Percentiles rank a stretch among this genome's conserved stretches.
These are phyloP conservation scores for Istiophorus platypterus DNA, from an alignment of 2,113 vertebrate genomes.

Conservation along the genomic window DNA sequence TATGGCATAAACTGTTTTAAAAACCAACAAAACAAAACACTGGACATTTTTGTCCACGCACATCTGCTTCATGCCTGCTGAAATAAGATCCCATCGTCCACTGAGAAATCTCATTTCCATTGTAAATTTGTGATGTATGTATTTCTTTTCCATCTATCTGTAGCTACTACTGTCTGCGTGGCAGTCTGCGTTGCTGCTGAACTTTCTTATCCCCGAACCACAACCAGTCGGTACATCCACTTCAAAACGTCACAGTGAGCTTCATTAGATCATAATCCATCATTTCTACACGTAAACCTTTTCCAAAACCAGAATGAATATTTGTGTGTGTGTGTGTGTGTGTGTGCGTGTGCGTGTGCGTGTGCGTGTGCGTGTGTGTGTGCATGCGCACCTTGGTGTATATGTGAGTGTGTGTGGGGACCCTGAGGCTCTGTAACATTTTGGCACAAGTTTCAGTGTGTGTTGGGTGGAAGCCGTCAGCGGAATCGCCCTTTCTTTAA, in stretches of 20 bases:
- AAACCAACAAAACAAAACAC: conserved; percentile 31
- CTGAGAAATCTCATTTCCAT: conserved; percentile 37
- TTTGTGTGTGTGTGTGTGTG: conserved; percentile 25
- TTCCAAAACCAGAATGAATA: conserved; percentile 43
- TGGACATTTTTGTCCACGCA: conserved; percentile 21
- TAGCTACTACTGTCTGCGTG: conserved; percentile 52
- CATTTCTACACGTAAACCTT: conserved; percentile 38
- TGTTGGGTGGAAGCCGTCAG: conserved; percentile 62
- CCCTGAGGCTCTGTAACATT: conserved; percentile 67
- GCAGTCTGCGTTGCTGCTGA: conserved; percentile 51
- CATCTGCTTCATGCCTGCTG: conserved; percentile 35
- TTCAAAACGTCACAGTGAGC: conserved; percentile 53
- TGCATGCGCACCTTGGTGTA: neutral
- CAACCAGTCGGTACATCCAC: conserved; percentile 44
- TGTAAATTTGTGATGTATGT: conserved; percentile 46
- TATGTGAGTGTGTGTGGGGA: too few species aligned
- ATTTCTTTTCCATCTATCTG: conserved; percentile 35
- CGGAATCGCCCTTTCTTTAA: conserved; percentile 69
- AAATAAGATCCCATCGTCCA: conserved; percentile 39
- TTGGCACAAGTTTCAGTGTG: conserved; percentile 61
- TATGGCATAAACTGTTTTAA: conserved; percentile 56
- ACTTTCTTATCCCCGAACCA: conserved; percentile 59
- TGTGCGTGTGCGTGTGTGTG: conserved; percentile 31
- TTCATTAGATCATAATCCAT: conserved; percentile 64
- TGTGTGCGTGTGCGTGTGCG: conserved; percentile 15